Evolutionary conservation across 1,140 invertebrate genomes (phyloP).

Genomic region (Lycorma delicatula): DNA sequence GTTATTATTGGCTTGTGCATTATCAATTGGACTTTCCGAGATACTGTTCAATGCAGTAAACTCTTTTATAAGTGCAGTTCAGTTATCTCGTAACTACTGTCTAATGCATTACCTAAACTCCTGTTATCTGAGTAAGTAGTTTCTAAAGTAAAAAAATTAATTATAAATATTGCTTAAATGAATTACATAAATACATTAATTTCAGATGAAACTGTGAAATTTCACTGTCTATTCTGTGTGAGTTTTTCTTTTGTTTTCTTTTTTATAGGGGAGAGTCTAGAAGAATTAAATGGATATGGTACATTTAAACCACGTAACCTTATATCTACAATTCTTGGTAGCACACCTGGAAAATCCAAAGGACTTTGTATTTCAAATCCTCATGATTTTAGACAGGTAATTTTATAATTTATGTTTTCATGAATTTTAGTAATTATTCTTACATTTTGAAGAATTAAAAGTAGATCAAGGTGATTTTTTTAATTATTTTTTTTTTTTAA

Average conservation of each 20-base stretch:
- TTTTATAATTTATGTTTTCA: constrained; percentile 28
- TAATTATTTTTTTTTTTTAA: neutral
- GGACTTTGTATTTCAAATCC: constrained; percentile 89
- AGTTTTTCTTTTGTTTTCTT: constrained; percentile 21
- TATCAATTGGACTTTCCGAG: too few species aligned
- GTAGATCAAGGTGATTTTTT: neutral
- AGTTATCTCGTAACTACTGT: too few species aligned
- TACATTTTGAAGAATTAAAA: neutral
- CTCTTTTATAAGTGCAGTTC: too few species aligned
- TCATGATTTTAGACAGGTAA: constrained; percentile 91
- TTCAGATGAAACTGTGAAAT: too few species aligned
- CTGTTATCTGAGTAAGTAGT: too few species aligned
- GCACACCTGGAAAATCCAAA: constrained; percentile 71
- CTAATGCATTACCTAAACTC: too few species aligned
- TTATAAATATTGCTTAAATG: too few species aligned
- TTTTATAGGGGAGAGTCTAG: constrained; percentile 64
- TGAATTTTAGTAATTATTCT: neutral
- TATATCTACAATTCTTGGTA: constrained; percentile 72
- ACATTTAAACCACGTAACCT: constrained; percentile 70
- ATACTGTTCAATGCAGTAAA: too few species aligned
- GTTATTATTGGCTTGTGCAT: too few species aligned
- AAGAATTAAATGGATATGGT: constrained; percentile 75
- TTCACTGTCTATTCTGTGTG: neutral
- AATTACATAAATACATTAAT: too few species aligned
- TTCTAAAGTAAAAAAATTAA: too few species aligned